These are phyloP conservation scores for Allacma fusca DNA, from an alignment of 2,888 invertebrate species.

Conservation along the genomic window DNA sequence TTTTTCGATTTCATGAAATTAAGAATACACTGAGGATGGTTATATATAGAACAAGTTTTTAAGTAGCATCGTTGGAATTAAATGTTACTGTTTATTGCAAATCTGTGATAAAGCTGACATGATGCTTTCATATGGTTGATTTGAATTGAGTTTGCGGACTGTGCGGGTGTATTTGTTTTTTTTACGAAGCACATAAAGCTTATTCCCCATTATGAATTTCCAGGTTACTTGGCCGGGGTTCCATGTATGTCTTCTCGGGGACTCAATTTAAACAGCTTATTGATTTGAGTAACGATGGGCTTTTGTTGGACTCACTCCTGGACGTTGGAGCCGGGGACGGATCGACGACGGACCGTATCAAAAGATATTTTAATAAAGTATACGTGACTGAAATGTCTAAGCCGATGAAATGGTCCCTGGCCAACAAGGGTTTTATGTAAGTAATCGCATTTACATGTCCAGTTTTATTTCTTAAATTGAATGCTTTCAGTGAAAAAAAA, in stretches of 20 bases:
- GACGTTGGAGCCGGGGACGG: slow-evolving; percentile 98
- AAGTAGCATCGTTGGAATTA: too few relatives aligned
- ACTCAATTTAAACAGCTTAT: slow-evolving; percentile 78
- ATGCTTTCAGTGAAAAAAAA: slow-evolving; percentile 3
- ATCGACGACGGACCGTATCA: slow-evolving; percentile 83
- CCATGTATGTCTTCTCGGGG: slow-evolving; percentile 94
- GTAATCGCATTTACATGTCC: slow-evolving; percentile 62
- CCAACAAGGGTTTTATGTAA: slow-evolving; percentile 79
- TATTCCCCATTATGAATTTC: slow-evolving; percentile 59
- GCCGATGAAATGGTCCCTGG: slow-evolving; percentile 84
- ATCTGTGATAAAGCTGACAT: too few relatives aligned
- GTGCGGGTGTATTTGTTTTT: too few relatives aligned
- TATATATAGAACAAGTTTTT: too few relatives aligned
- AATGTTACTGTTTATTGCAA: too few relatives aligned
- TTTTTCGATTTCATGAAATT: too few relatives aligned
- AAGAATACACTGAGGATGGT: too few relatives aligned
- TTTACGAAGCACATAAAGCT: too few relatives aligned
- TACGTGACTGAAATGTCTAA: slow-evolving; percentile 92
- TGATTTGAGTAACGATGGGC: slow-evolving; percentile 61
- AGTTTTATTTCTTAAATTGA: neutral
- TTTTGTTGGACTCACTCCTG: slow-evolving; percentile 67
- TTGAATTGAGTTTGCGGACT: too few relatives aligned
- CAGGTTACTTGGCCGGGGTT: slow-evolving; percentile 87
- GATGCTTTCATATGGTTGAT: too few relatives aligned
- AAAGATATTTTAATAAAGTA: slow-evolving; percentile 75